Evolutionary conservation across 2,888 invertebrate species (phyloP), one percentile per base, ranked within the genome.

Genomic region (Luperina nickerlii): DNA sequence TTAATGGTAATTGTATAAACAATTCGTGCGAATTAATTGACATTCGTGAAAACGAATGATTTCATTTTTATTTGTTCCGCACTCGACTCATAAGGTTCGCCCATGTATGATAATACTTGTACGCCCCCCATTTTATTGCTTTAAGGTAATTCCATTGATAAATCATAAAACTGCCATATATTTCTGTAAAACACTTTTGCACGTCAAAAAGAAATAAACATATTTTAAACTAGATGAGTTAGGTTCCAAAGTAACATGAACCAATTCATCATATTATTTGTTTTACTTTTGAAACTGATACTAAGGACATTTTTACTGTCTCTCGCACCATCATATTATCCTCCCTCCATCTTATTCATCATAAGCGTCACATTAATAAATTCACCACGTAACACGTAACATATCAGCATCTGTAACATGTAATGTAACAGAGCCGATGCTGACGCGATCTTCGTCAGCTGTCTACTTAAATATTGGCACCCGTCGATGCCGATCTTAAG

Each of bases 401-500:
- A 27, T 54, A 65, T 62, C 7, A 45, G 38, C 45, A n/a, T 67
- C 51, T 62, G 60, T 65, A 84, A 69, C 60, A 20, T 69, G 57
- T 73, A 62, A 32, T 79, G 67, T 75, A 73, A 76, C 0, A 11
- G n/a, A 60, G 27, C 68, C 24, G 62, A 62, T 65, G 6, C 54
- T 45, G 77, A 38, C 63, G 67, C 42, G 74, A 84, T 86, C 86
- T 69, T 63, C 78, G 69, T 84, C 82, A 86, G 75, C 70, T 74
- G 78, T 78, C 83, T 65, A 74, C 67, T 70, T 74, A 71, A 66
- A 74, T 82, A 76, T 82, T 67, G 65, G 69, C 83, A 66, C 70
- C 75, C 60, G 54, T 68, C 72, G 62, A 54, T 69, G 7, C 73
- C 51, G 57, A 13, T 27, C 66, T 13, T 57, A 60, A 81, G 66